Percentiles rank a stretch among this genome's conserved stretches.
Conservation (phyloP, 1,140 invertebrate genomes). For the Araneus ventricosus region DNA sequence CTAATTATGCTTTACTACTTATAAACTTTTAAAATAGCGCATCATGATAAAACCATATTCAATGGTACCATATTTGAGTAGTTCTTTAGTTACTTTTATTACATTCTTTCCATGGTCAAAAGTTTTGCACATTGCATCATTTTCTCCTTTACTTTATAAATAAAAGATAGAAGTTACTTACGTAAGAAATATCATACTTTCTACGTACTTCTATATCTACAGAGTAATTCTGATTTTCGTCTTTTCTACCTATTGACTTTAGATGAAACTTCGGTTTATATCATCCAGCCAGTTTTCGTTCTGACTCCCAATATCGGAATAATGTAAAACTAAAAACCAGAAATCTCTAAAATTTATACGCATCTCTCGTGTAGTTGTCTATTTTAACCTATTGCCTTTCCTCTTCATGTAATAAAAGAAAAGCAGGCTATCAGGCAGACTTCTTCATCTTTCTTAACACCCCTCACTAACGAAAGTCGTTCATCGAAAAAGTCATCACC, state of each 20-base stretch:
- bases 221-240: neutral
- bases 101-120: no score
- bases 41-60: no score
- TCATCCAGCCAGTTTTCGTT: neutral
- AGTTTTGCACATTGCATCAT: no score
- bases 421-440: slow-evolving; percentile 1
- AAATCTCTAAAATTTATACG: slow-evolving; percentile 32
- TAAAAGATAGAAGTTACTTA: no score
- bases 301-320: neutral
- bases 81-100: no score
- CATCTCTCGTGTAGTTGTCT: neutral
- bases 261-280: neutral
- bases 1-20: neutral
- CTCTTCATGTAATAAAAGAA: neutral
- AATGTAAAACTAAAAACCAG: neutral
- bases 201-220: neutral
- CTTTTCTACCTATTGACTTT: neutral
- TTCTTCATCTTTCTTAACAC: slow-evolving; percentile 48
- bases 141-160: no score
- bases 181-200: no score
- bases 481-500: slow-evolving; percentile 72
- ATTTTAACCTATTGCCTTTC: neutral
- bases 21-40: neutral
- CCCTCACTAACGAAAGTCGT: slow-evolving; percentile 41
- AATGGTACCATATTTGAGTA: no score